A percentile compares a stretch with the other conserved stretches of the same genome.
Conservation (phyloP, 2,888 invertebrate species). For the Rhyacophila evoluta region DNA sequence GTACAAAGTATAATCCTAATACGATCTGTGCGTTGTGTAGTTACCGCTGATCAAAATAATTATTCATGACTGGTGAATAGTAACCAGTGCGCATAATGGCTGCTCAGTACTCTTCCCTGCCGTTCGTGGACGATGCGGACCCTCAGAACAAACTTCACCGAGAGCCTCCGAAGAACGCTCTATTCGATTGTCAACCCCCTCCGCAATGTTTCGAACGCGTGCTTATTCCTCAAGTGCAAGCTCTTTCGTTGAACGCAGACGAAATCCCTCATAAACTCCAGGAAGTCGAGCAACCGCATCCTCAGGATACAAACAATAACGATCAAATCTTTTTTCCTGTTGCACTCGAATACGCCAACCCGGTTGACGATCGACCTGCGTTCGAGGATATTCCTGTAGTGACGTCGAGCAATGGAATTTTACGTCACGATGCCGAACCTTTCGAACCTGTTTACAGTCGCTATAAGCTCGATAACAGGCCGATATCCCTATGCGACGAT, state of each 20-base stretch:
- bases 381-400: constrained; percentile 62
- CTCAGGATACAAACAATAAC: constrained; percentile 4
- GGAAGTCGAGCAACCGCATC: constrained; percentile 50
- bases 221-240: constrained; percentile 48
- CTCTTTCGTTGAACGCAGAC: constrained; percentile 39
- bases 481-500: constrained; percentile 5
- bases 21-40: not conserved
- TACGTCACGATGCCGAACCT: constrained; percentile 57
- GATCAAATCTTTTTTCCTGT: constrained; percentile 16
- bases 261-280: constrained; percentile 52
- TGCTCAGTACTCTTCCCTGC: constrained; percentile 3
- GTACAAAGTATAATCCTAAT: not conserved
- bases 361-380: constrained; percentile 68
- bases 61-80: not conserved
- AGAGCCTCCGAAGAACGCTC: constrained; percentile 61
- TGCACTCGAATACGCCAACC: constrained; percentile 61
- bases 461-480: constrained; percentile 23
- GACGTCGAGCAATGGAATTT: constrained; percentile 46
- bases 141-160: constrained; percentile 62
- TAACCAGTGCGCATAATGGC: constrained; percentile 25
- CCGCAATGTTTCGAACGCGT: constrained; percentile 48
- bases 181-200: constrained; percentile 51
- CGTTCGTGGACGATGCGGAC: constrained; percentile 25
- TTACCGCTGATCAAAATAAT: not conserved
- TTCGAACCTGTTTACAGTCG: constrained; percentile 55